Conservation (phyloP, 1,140 invertebrate genomes). For the Heliconius congener region DNA sequence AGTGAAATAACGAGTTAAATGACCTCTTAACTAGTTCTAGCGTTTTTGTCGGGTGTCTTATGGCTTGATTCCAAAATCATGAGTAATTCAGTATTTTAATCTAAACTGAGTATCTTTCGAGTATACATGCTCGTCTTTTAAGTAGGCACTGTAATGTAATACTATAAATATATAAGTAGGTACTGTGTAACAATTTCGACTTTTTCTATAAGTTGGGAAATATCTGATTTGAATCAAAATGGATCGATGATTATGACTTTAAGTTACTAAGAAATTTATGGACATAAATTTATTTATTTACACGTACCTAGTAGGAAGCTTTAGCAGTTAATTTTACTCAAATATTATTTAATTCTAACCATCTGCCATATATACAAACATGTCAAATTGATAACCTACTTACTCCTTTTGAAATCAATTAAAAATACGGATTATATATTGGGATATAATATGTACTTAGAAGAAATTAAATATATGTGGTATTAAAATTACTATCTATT, state of each 20-base stretch:
- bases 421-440: neutral
- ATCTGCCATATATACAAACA: too few relatives aligned
- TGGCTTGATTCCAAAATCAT: neutral
- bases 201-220: neutral
- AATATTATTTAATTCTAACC: too few relatives aligned
- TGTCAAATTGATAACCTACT: too few relatives aligned
- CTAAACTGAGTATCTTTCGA: neutral
- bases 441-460: neutral
- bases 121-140: neutral
- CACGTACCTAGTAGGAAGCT: too few relatives aligned
- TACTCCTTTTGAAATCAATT: too few relatives aligned
- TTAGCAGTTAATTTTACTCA: too few relatives aligned
- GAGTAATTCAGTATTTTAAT: conserved; percentile 2
- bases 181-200: too few relatives aligned
- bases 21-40: conserved; percentile 5
- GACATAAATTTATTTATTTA: too few relatives aligned
- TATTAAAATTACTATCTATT: neutral
- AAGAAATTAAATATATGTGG: neutral
- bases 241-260: too few relatives aligned
- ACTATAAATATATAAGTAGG: too few relatives aligned
- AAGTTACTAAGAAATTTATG: too few relatives aligned
- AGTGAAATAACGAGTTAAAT: conserved; percentile 9
- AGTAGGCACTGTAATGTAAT: too few relatives aligned
- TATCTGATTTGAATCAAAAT: neutral
- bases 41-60: neutral